Conservation (phyloP, 2,113 vertebrate genomes). For the Etheostoma spectabile region DNA sequence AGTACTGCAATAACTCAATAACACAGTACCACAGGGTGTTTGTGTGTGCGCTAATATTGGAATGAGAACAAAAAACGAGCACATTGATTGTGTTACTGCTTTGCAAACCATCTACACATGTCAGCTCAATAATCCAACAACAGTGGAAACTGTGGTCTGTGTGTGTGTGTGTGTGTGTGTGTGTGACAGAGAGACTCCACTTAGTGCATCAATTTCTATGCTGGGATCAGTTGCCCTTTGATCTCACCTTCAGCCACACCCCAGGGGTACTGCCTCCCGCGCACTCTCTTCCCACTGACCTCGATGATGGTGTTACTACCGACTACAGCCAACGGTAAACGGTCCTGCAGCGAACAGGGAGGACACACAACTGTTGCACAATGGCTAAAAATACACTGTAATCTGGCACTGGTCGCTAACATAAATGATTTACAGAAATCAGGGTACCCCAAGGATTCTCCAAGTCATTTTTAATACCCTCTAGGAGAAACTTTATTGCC, state of each 20-base stretch:
- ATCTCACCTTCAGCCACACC: conserved; percentile 96
- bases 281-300: conserved; percentile 94
- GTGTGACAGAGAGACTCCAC: not conserved
- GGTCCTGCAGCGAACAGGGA: conserved; percentile 85
- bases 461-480: no score
- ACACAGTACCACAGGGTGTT: not conserved
- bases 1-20: not conserved
- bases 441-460: no score
- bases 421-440: not conserved
- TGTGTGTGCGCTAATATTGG: not conserved
- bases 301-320: conserved; percentile 97
- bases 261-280: conserved; percentile 97
- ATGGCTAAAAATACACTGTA: conserved; percentile 39
- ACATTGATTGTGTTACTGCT: conserved; percentile 23
- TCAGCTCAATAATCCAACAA: conserved; percentile 26
- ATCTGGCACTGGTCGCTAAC: not conserved
- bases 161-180: not conserved
- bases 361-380: conserved; percentile 54
- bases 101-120: conserved; percentile 12
- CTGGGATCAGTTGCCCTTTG: conserved; percentile 23
- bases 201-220: conserved; percentile 4
- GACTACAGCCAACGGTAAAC: conserved; percentile 95
- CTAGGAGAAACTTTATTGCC: no score
- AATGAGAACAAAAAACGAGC: conserved; percentile 17
- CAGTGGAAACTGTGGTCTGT: conserved; percentile 1